Base-by-base conservation (phyloP, 53 echinoderm and acorn worm species). In the Henricia sp. region DNA sequence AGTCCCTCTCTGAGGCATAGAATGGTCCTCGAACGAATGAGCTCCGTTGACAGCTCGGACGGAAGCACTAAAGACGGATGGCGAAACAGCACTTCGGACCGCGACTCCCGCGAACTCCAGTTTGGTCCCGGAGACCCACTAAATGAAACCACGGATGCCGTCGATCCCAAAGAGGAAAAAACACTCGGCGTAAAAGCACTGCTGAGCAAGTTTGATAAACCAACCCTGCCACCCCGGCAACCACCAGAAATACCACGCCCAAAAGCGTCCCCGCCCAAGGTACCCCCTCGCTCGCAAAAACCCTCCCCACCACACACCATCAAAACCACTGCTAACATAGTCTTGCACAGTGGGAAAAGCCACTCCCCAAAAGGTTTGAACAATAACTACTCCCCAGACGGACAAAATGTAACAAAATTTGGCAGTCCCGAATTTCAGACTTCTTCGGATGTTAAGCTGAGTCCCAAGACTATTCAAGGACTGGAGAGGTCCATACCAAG, bases 401-500 rank as follows among this genome's bases (percentile, higher is more conserved):
- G 78, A 58, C 78, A 90, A 42, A 84, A 62, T 26, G 67, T 67
- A 24, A 43, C 59, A 25, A 21, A 23, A 28, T 63, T 80, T 63
- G 50, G 80, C 16, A 64, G 80, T 62, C 50, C 14, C 11, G 63
- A 80, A 16, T 19, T 20, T 50, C 80, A 50, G 63, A 63, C 80
- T 46, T 30, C 50, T 24, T 36, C 55, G 4, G 83, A 74, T 37
- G 67, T 30, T 12, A 85, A 82, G 53, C 69, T 94, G 53, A 94
- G 91, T 85, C 85, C 89, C 6, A 68, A 64, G 25, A 91, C 89
- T 30, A 46, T 91, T 43, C 83, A 91, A 65, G 89, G 64, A 74
- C 50, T 94, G 39, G 88, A 91, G 71, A 88, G 83, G 46, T 65
- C 43, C 52, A 77, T 89, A 71, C 91, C 94, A 24, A 74, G 89